These are phyloP conservation scores for Pandemis cinnamomeana DNA, from an alignment of 2,888 invertebrate species.

Conservation along the genomic window DNA sequence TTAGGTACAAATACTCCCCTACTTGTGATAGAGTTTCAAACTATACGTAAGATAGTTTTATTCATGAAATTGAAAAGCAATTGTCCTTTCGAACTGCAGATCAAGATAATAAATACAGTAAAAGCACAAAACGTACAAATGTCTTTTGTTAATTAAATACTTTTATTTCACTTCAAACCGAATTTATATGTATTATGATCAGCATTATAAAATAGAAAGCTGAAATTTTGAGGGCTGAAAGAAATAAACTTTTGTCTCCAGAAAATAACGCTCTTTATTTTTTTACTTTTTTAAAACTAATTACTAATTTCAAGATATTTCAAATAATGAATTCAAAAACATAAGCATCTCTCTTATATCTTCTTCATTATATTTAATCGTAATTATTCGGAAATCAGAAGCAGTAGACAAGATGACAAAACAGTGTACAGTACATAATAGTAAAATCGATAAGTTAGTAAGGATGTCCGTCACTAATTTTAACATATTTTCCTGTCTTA, in stretches of 20 bases:
- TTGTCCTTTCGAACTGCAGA: too few relatives aligned
- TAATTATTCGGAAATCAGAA: too few relatives aligned
- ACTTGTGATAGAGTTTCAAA: neutral
- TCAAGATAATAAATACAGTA: neutral
- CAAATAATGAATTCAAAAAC: neutral
- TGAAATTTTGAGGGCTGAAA: neutral
- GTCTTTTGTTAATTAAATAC: too few relatives aligned
- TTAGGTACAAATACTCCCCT: neutral
- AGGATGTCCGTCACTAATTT: neutral
- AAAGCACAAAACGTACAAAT: too few relatives aligned
- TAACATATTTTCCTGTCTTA: conserved; percentile 1
- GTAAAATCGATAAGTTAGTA: neutral
- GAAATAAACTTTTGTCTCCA: too few relatives aligned
- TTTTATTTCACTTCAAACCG: too few relatives aligned
- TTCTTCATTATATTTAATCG: too few relatives aligned
- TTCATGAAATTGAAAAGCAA: neutral
- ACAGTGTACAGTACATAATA: too few relatives aligned
- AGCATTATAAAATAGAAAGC: neutral
- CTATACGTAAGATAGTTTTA: neutral
- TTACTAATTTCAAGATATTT: neutral
- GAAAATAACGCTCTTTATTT: too few relatives aligned
- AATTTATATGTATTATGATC: neutral
- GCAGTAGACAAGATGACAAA: too few relatives aligned
- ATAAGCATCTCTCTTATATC: too few relatives aligned
- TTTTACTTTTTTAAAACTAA: neutral